phyloP scores from a whole-genome alignment of 2,113 vertebrate genomes.

The Burhinus oedicnemus region DNA sequence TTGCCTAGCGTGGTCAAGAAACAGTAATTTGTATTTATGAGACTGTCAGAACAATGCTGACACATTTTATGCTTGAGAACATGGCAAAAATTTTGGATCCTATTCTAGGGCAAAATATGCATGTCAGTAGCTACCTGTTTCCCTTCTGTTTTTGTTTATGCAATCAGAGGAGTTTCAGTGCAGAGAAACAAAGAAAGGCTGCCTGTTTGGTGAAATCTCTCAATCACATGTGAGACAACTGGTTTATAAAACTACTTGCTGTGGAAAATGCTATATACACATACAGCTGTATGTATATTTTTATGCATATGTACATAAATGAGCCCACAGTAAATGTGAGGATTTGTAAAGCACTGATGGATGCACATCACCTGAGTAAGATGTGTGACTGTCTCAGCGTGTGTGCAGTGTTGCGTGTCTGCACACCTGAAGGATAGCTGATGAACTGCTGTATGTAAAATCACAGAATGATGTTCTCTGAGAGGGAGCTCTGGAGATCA shows the following conservation, averaged over 20 bases:
- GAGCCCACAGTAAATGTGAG: neutral
- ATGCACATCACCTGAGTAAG: neutral
- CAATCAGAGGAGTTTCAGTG: neutral
- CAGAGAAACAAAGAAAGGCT: neutral
- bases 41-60: neutral
- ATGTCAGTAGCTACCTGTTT: neutral
- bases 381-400: accelerated
- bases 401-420: neutral
- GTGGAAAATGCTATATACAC: neutral
- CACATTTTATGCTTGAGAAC: neutral
- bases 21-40: neutral
- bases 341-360: neutral
- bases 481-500: neutral
- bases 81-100: neutral
- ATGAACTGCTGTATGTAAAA: neutral
- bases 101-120: neutral
- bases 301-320: neutral
- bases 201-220: neutral
- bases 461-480: neutral
- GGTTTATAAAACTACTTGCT: neutral
- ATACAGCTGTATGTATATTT: neutral
- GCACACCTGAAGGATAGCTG: neutral
- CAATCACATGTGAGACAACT: neutral
- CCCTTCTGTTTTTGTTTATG: neutral
- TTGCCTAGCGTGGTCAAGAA: neutral